Conservation (phyloP, 2,797 vertebrate genomes). For the Varecia variegata region DNA sequence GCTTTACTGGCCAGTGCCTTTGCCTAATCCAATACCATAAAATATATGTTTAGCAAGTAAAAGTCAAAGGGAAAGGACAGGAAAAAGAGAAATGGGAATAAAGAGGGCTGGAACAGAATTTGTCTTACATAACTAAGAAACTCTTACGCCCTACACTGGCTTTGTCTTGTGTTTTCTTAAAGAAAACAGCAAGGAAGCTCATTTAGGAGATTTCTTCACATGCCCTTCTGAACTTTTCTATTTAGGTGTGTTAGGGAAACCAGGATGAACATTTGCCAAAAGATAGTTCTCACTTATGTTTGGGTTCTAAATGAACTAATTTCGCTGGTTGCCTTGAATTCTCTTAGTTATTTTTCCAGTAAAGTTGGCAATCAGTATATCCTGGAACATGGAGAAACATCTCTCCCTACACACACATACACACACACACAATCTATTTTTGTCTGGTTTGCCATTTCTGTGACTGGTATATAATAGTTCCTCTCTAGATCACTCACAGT, state of each 20-base stretch:
- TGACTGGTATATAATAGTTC: slow-evolving; percentile 74
- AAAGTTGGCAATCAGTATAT: neutral
- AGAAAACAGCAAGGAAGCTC: neutral
- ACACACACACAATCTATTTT: slow-evolving; percentile 11
- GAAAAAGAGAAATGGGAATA: neutral
- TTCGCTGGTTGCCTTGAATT: slow-evolving; percentile 31
- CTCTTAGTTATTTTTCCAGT: slow-evolving; percentile 16
- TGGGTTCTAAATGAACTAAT: slow-evolving; percentile 5
- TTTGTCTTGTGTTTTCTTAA: neutral
- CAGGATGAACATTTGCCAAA: neutral
- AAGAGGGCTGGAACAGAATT: neutral
- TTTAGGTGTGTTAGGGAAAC: neutral
- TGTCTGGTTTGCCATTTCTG: slow-evolving; percentile 70
- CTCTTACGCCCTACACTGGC: neutral
- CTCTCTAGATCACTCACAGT: slow-evolving; percentile 80
- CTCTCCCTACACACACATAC: neutral
- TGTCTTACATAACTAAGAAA: neutral
- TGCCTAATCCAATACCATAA: neutral
- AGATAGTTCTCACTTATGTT: neutral
- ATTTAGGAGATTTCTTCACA: neutral
- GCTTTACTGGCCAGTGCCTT: neutral
- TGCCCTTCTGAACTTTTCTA: neutral
- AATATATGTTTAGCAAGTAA: neutral
- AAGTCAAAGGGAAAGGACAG: neutral
- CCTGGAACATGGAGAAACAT: neutral